These are phyloP conservation scores for Dasyornis broadbenti DNA, from an alignment of 2,113 vertebrate genomes.

Conservation along the genomic window DNA sequence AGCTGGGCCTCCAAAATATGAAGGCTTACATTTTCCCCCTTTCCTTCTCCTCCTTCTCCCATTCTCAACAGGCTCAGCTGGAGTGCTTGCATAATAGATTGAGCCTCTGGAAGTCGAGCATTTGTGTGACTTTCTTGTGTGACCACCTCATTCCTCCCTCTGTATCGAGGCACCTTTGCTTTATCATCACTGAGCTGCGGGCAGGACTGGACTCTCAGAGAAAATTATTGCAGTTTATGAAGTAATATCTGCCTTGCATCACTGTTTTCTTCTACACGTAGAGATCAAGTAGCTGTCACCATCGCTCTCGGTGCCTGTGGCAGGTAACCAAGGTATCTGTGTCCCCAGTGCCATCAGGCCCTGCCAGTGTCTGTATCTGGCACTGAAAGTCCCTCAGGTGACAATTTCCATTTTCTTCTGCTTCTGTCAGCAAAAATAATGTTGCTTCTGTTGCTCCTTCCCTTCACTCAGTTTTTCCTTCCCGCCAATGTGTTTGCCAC, in stretches of 20 bases:
- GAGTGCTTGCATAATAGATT: background rate
- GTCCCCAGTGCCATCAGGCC: background rate
- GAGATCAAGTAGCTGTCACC: background rate
- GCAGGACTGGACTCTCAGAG: background rate
- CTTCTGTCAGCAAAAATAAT: background rate
- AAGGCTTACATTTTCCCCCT: background rate
- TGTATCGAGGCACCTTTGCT: background rate
- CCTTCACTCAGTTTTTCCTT: background rate
- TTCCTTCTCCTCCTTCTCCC: background rate
- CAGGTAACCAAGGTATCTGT: background rate
- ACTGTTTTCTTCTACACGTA: fast-evolving
- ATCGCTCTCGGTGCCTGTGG: background rate
- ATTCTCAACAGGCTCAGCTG: background rate
- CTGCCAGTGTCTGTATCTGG: background rate
- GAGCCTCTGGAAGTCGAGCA: fast-evolving
- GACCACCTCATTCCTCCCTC: background rate
- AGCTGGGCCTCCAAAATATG: background rate
- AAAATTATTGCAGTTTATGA: background rate
- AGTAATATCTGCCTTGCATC: background rate
- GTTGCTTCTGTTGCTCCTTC: background rate
- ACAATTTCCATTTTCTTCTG: background rate
- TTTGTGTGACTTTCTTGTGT: background rate
- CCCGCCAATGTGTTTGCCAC: background rate
- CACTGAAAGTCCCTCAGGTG: background rate
- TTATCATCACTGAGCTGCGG: background rate